phyloP scores from a whole-genome alignment of 2,797 vertebrate species.

The Pyrocephalus nanus region DNA sequence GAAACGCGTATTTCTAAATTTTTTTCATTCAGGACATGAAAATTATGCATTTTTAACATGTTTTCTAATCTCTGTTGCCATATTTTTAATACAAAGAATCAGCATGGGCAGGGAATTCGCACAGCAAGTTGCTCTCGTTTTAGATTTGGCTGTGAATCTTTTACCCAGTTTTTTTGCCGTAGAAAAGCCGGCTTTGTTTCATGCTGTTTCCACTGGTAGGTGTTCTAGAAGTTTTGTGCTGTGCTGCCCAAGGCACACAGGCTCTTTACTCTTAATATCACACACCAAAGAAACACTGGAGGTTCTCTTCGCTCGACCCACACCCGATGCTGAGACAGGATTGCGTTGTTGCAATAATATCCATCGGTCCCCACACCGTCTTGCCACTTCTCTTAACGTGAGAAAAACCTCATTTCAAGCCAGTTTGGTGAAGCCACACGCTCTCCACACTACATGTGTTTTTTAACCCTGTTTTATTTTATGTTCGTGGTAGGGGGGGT shows the following conservation, averaged over 20 bases:
- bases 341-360: slow-evolving; percentile 36
- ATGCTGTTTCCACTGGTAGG: neutral
- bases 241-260: neutral
- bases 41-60: slow-evolving; percentile 49
- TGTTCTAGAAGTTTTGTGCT: neutral
- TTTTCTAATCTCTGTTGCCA: slow-evolving; percentile 68
- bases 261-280: slow-evolving; percentile 38
- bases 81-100: slow-evolving; percentile 59
- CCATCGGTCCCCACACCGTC: neutral
- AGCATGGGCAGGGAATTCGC: slow-evolving; percentile 18
- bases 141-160: neutral
- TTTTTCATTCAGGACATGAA: slow-evolving; percentile 51
- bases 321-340: neutral
- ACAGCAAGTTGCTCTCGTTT: slow-evolving; percentile 4
- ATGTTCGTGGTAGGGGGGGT: neutral
- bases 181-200: neutral
- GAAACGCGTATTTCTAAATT: slow-evolving; percentile 39
- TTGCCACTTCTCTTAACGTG: neutral
- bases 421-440: neutral
- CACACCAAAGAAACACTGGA: slow-evolving; percentile 75
- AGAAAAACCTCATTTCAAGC: neutral
- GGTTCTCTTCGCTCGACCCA: neutral
- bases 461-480: neutral
- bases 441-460: neutral
- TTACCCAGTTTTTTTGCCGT: neutral